Evolutionary conservation across 2,797 vertebrate species (phyloP), one percentile per base, ranked within the genome.

Genomic region (Neosalanx taihuensis): DNA sequence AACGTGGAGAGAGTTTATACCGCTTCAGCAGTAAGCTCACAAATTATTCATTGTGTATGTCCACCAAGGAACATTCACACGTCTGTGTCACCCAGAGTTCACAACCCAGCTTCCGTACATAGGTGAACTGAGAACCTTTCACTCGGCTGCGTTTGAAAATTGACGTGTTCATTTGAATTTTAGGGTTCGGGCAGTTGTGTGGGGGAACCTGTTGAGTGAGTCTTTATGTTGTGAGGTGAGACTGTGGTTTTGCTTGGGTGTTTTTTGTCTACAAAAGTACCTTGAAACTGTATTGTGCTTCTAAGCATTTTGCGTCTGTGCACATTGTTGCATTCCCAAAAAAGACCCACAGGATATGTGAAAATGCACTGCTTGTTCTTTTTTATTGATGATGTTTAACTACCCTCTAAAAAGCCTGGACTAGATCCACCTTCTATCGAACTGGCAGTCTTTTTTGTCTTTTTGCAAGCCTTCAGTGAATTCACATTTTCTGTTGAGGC

Each of bases 31-130:
- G 80, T 77, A 84, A 84, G 86, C 66, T 26, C 83, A 88, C 82
- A 88, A 87, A 89, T 89, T 77, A 89, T 88, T 90, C 81, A 88
- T 79, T 76, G 77, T 78, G 76, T 73, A 80, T 79, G 82, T 79
- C 0, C 73, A 46, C 41, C 41, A 46, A 76, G 79, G 77, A 58
- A 76, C 72, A 75, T 87, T 88, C 84, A 81, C 87, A 83, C 77
- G 53, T 75, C 1, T 56, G 85, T 86, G 87, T 88, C 85, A 88
- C 69, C 0, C 31, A 82, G 80, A 90, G 89, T 89, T 92, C 88
- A 89, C 63, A 77, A 81, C 79, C 77, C 46, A 13, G 49, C 64
- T 33, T 72, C 76, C 75, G 64, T 29, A 72, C 64, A 49, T 87
- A 89, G 84, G 83, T 87, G 82, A 75, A 88, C 70, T 72, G 64